Base-by-base conservation (phyloP, 2,888 invertebrate genomes). In the Platycnemis pennipes region DNA sequence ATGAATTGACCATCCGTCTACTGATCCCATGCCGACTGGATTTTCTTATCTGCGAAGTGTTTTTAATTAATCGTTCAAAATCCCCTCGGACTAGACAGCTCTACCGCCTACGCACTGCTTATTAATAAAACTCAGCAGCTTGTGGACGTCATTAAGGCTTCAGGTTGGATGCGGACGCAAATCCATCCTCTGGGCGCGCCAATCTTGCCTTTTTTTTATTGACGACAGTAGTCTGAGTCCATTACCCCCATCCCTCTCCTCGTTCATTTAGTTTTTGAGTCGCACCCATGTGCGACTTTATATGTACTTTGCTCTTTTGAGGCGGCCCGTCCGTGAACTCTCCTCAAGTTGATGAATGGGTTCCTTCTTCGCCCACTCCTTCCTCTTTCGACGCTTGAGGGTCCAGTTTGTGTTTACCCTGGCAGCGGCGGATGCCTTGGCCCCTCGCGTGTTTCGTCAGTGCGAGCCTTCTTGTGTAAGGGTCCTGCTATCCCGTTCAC, bases 391-490 rank as follows among this genome's bases (percentile, higher is more conserved):
- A 7, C 77, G 8, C 13, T 49, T n/a, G 37, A 77, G 11, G 77
- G 77, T 77, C 77, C 77, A 77, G 77, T 37, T 37, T 37, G 77
- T 77, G 77, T 37, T 77, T 77, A 77, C 77, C 77, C 37, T 77
- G 77, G 77, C 77, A 77, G n/a, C 13, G 13, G 63, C 22, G 26
- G 31, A 31, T 13, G n/a, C 69, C 77, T 37, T 26, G 13, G 11
- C 77, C 22, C 37, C 4, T 37, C 31, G 8, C 13, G 37, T n/a
- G 16, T 37, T 26, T 77, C 77, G 31, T 77, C 26, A 77, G 69
- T 31, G 31, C 69, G 1, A 31, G 77, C 77, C 77, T 37, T n/a
- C 37, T 11, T n/a, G 77, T 26, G 5, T 26, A 11, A 49, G n/a
- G n/a, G 37, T 77, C 77, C 2, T 37, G 13, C 77, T 37, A 8